Evolutionary conservation across 2,888 invertebrate species (phyloP).

Genomic region (Latheticus oryzae): DNA sequence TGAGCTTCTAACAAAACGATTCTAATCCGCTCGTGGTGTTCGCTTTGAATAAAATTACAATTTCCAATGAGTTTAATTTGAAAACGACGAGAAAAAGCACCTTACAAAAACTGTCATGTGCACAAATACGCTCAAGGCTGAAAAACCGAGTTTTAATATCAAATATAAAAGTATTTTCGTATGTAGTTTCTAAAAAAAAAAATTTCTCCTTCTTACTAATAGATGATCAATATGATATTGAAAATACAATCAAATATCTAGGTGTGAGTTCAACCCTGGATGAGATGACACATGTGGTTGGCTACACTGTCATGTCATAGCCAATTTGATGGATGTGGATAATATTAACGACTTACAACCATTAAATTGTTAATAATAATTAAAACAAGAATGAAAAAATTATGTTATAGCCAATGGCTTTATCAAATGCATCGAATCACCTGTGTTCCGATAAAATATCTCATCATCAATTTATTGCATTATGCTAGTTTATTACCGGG

Average conservation of each 20-base stretch:
- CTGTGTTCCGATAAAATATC: constrained; percentile 28
- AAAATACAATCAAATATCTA: constrained; percentile 59
- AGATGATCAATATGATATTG: constrained; percentile 58
- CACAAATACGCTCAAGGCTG: not conserved
- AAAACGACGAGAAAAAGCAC: not conserved
- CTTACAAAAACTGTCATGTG: constrained; percentile 26
- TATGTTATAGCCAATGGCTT: constrained; percentile 31
- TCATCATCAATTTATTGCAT: too few relatives aligned
- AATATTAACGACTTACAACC: constrained; percentile 60
- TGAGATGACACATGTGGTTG: constrained; percentile 64
- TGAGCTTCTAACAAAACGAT: not conserved
- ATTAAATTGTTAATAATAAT: constrained; percentile 49
- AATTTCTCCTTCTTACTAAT: constrained; percentile 30
- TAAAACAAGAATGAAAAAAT: too few relatives aligned
- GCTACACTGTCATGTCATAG: constrained; percentile 63
- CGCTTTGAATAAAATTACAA: constrained; percentile 21
- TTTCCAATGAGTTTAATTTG: constrained; percentile 18
- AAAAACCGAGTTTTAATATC: not conserved
- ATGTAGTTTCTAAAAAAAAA: constrained; percentile 35
- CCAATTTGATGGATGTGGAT: constrained; percentile 61
- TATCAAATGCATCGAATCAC: constrained; percentile 23
- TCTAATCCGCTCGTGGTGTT: constrained; percentile 1
- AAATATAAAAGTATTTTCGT: constrained; percentile 1
- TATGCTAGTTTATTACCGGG: too few relatives aligned
- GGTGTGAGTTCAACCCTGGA: constrained; percentile 53